Conservation (phyloP, 2,113 vertebrate species). For the Onychostoma macrolepis region DNA sequence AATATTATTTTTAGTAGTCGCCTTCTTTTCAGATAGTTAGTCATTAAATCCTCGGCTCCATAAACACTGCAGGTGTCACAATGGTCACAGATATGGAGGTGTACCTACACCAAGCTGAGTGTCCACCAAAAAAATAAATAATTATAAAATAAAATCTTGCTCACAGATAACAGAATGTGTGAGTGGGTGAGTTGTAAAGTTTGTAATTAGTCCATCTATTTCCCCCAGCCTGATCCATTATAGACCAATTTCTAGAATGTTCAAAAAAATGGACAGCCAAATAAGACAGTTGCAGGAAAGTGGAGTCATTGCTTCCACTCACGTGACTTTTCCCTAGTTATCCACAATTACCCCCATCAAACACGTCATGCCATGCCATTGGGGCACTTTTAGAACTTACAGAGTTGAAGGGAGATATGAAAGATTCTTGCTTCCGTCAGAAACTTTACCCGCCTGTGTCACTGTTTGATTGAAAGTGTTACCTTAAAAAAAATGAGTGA, state of each 20-base stretch:
- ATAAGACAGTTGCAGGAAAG: background rate
- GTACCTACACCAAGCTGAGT: background rate
- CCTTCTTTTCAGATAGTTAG: background rate
- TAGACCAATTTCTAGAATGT: background rate
- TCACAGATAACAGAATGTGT: conserved; percentile 6
- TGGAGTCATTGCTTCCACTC: background rate
- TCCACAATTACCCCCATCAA: background rate
- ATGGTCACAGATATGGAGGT: conserved; percentile 10
- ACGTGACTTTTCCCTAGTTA: background rate
- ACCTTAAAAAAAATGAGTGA: background rate
- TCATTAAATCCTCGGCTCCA: background rate
- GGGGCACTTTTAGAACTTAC: background rate
- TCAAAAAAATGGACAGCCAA: background rate
- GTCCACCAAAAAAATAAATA: background rate
- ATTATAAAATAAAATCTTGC: too few species aligned
- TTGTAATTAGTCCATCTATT: background rate
- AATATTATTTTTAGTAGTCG: conserved; percentile 2
- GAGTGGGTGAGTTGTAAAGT: background rate
- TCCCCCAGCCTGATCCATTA: background rate
- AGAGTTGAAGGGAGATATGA: background rate
- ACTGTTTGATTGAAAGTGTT: background rate
- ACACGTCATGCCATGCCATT: background rate
- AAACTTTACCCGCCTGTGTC: background rate
- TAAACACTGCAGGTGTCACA: conserved; percentile 10
- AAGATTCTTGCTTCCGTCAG: background rate